Base-by-base conservation (phyloP, 1,140 invertebrate species). In the Drosophila nigromelanica region DNA sequence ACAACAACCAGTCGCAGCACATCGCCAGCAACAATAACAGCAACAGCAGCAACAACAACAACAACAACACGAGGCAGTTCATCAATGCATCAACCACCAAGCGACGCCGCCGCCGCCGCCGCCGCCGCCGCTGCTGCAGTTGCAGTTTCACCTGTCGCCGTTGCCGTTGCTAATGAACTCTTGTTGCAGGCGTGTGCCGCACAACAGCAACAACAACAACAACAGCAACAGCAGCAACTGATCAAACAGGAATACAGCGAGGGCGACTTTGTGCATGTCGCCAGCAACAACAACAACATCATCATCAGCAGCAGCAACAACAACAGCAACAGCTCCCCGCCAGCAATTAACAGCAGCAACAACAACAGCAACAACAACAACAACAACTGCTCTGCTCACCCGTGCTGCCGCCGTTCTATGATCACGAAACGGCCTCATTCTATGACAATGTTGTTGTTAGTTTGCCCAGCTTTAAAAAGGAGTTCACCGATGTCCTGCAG, bases 221-320 rank as follows among this genome's bases (percentile, higher is more conserved):
- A 67, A 6, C 69, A 54, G 11, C 71, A 72, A 18, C 73, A 76
- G 7, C 72, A 76, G 48, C 79, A 78, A 78, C 75, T 85, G 67
- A 90, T 91, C 73, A 91, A 91, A 77, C 90, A 90, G 71, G 90
- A 91, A 76, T 91, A 73, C 51, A 66, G 59, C 43, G 80, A 75
- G 45, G 54, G 67, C 33, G 59, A 75, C 24, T 75, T 71, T 58
- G 48, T 62, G 35, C 74, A 62, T 40, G 40, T 67, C 72, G 39
- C 50, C 72, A 64, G 27, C 81, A 78, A 18, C 70, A 76, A 11
- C 55, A 73, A 4, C 66, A 70, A 1, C 58, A 58, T 18, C 64
- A 60, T 8, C 64, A 54, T 10, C 48, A 67, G 35, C 64, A 62
- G 5, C 62, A 68, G n/a, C 76, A 48, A 2, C 59, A 56, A 54